A percentile compares a stretch with the other conserved stretches of the same genome.
Evolutionary conservation across 2,797 vertebrate species (phyloP).

Genomic region (Knipowitschia caucasica): DNA sequence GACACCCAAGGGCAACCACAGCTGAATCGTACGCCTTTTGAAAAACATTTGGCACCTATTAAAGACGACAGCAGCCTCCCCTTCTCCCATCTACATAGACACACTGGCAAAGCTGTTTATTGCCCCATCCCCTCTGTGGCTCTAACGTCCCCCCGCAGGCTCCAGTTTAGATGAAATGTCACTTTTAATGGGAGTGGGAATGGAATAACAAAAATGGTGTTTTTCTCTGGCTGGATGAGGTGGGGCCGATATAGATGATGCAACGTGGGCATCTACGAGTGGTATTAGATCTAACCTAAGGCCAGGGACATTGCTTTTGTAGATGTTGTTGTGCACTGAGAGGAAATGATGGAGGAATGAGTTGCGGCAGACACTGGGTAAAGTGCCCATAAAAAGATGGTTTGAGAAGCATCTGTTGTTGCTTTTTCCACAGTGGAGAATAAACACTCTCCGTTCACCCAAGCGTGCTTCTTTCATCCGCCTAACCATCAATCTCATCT

Average conservation of each 20-base stretch:
- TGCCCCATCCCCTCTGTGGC: slow-evolving; percentile 69
- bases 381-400: background rate
- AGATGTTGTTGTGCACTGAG: slow-evolving; percentile 45
- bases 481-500: no score
- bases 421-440: background rate
- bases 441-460: no score
- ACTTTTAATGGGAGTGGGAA: slow-evolving; percentile 86
- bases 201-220: slow-evolving; percentile 78
- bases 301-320: slow-evolving; percentile 59
- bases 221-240: slow-evolving; percentile 63
- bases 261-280: slow-evolving; percentile 52
- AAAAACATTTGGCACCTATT: slow-evolving; percentile 52
- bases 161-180: slow-evolving; percentile 84
- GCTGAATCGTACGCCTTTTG: slow-evolving; percentile 44
- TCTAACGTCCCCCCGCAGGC: slow-evolving; percentile 78
- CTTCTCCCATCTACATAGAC: slow-evolving; percentile 30
- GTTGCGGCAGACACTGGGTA: slow-evolving; percentile 5
- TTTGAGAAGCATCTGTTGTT: background rate
- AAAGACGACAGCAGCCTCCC: slow-evolving; percentile 40
- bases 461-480: no score
- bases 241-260: slow-evolving; percentile 62
- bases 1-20: slow-evolving; percentile 62
- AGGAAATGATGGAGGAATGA: slow-evolving; percentile 45
- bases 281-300: slow-evolving; percentile 52
- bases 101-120: slow-evolving; percentile 33